Evolutionary conservation across 1,140 invertebrate species (phyloP).

Genomic region (Camponotus floridanus): DNA sequence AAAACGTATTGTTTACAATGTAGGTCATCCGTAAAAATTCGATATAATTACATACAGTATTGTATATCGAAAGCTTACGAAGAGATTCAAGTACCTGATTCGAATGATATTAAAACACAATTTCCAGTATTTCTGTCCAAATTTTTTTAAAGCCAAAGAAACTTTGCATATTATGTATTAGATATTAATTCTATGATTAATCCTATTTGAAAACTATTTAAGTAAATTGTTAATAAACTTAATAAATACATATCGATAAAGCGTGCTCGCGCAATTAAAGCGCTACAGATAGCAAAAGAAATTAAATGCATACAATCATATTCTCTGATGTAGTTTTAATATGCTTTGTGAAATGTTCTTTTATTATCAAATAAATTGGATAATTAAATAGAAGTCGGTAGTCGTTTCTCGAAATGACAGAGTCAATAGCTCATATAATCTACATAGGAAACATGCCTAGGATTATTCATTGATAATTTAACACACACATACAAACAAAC

Average conservation of each 20-base stretch:
- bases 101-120: neutral
- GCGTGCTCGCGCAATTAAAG: too few relatives aligned
- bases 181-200: neutral
- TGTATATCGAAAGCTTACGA: neutral
- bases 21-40: conserved; percentile 9
- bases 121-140: neutral
- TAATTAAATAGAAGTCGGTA: conserved; percentile 2
- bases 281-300: conserved; percentile 13
- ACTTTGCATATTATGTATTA: neutral
- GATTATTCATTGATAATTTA: neutral
- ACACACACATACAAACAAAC: too few relatives aligned
- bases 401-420: neutral
- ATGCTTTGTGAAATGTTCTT: neutral
- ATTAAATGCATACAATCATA: conserved; percentile 20
- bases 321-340: conserved; percentile 7
- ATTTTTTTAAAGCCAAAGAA: neutral
- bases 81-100: neutral
- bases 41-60: neutral
- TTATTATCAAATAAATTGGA: neutral
- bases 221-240: neutral
- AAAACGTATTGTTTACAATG: conserved; percentile 28
- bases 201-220: neutral
- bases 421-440: neutral
- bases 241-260: too few relatives aligned
- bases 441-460: too few relatives aligned